phyloP scores from a whole-genome alignment of 2,888 invertebrate species.

The Thelaira solivaga region DNA sequence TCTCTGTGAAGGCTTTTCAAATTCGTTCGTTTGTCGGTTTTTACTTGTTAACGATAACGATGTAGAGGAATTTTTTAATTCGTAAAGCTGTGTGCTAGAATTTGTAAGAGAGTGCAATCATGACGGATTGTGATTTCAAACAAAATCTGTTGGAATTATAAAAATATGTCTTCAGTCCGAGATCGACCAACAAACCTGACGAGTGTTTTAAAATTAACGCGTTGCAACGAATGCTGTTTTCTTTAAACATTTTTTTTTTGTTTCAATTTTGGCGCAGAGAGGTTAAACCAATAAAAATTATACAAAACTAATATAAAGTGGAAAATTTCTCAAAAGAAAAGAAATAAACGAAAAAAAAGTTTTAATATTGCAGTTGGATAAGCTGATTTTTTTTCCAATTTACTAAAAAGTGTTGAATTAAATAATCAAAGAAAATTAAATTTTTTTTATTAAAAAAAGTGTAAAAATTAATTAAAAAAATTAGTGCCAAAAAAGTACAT shows the following conservation, averaged over 20 bases:
- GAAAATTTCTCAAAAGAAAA: constrained; percentile 11
- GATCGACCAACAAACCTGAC: constrained; percentile 74
- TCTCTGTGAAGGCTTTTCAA: too few species aligned
- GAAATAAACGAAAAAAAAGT: background rate
- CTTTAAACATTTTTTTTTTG: constrained; percentile 18
- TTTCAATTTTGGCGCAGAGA: constrained; percentile 61
- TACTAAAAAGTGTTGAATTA: background rate
- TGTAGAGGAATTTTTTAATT: constrained; percentile 44
- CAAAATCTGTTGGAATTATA: constrained; percentile 51
- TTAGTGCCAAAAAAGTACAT: constrained; percentile 25
- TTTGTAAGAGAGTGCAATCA: background rate
- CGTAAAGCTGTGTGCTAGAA: constrained; percentile 5
- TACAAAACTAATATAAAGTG: constrained; percentile 15
- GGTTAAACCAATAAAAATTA: constrained; percentile 32
- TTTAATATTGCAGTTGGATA: background rate
- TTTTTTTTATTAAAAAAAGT: constrained; percentile 50
- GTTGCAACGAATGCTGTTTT: constrained; percentile 61
- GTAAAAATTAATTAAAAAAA: constrained; percentile 37
- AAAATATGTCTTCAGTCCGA: constrained; percentile 69
- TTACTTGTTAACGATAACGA: constrained; percentile 37
- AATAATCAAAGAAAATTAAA: constrained; percentile 60
- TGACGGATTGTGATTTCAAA: constrained; percentile 33
- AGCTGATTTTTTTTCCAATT: too few species aligned
- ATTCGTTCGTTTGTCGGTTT: background rate
- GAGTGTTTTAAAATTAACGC: constrained; percentile 71